Conservation (phyloP, 2,888 invertebrate species). For the Oxystoma pomonae region DNA sequence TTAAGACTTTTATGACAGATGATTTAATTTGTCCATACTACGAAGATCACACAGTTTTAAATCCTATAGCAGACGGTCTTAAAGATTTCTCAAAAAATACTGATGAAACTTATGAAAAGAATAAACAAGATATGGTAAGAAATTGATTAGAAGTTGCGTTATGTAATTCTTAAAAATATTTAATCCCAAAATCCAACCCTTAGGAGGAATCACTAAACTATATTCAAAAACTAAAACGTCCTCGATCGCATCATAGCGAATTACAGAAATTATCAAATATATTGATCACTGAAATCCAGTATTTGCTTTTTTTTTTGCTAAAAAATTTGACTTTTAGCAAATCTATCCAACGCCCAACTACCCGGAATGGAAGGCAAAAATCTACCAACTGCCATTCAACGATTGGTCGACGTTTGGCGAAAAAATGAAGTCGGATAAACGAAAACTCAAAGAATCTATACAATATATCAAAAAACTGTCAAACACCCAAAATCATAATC, state of each 20-base stretch:
- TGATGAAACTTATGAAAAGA: conserved; percentile 10
- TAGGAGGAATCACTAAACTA: no score
- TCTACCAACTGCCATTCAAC: conserved; percentile 28
- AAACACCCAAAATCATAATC: conserved; percentile 14
- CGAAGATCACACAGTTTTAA: conserved; percentile 7
- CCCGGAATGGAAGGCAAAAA: conserved; percentile 33
- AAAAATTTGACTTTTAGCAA: no score
- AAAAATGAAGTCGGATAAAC: conserved; percentile 20
- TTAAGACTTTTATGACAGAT: conserved; percentile 16
- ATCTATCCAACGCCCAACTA: conserved; percentile 5
- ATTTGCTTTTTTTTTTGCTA: no score
- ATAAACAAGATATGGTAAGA: not conserved
- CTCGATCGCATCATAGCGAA: no score
- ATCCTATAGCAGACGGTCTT: conserved; percentile 24
- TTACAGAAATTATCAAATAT: no score
- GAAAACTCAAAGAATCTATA: conserved; percentile 21
- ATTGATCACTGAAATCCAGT: no score
- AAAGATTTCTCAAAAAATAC: conserved; percentile 16
- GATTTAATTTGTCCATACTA: conserved; percentile 14
- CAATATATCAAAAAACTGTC: conserved; percentile 19
- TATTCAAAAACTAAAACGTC: no score
- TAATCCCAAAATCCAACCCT: no score
- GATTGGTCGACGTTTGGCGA: conserved; percentile 19
- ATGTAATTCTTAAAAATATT: no score
- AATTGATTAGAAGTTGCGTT: no score